These are phyloP conservation scores for Disparrhopalites patrizii DNA, from an alignment of 2,888 invertebrate species.

Conservation along the genomic window DNA sequence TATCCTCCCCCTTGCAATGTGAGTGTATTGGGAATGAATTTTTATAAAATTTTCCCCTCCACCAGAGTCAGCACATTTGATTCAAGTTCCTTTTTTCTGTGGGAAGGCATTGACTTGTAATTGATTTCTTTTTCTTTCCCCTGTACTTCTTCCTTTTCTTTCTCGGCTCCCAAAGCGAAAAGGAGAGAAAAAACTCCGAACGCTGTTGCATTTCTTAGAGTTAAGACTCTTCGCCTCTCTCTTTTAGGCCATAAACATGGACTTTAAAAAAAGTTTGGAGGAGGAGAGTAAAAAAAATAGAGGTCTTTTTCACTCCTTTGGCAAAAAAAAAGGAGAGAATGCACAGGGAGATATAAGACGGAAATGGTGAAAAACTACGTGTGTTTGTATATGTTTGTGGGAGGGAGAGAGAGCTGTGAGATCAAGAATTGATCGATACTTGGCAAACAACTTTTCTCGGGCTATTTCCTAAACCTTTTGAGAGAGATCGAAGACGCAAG, in stretches of 20 bases:
- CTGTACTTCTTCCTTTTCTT: constrained; percentile 5
- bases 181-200: background rate
- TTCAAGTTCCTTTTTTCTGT: background rate
- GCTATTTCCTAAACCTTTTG: constrained; percentile 19
- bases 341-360: background rate
- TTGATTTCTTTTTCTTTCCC: constrained; percentile 9
- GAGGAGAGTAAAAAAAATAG: too few species aligned
- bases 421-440: constrained; percentile 37
- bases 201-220: background rate
- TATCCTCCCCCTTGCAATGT: background rate
- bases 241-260: background rate
- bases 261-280: background rate
- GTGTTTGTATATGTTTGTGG: too few species aligned
- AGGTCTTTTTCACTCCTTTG: too few species aligned
- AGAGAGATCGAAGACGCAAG: constrained; percentile 9
- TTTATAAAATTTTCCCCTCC: too few species aligned
- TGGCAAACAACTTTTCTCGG: constrained; percentile 44
- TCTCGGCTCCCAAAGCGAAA: too few species aligned
- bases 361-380: background rate
- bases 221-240: background rate
- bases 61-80: constrained; percentile 12
- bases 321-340: background rate
- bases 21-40: background rate
- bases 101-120: constrained; percentile 16
- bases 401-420: constrained; percentile 8